Percentiles rank a stretch among this genome's conserved stretches.
phyloP scores from a whole-genome alignment of 2,113 vertebrate species.

The Bubo blakistoni region DNA sequence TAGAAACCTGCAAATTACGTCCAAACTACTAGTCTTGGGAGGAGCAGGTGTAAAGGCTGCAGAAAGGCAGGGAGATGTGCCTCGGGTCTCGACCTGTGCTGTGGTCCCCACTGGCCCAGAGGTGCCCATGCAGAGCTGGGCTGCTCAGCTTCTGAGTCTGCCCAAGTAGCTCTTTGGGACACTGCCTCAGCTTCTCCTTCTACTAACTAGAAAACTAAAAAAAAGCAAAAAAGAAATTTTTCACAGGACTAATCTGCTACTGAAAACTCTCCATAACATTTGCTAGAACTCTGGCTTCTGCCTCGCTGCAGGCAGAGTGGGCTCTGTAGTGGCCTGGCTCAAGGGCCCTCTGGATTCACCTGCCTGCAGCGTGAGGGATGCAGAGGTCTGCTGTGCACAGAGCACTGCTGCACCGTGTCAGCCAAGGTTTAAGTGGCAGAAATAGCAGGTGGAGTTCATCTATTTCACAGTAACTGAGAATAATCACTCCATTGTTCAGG shows the following conservation, averaged over 20 bases:
- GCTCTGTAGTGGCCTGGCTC: neutral
- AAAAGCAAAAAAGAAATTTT: neutral
- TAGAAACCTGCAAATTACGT: neutral
- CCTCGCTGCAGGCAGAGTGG: neutral
- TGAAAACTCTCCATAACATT: neutral
- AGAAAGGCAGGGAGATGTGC: neutral
- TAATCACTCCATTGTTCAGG: slow-evolving; percentile 48
- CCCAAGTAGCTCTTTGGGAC: fast-evolving
- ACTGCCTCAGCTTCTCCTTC: neutral
- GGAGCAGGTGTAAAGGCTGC: neutral
- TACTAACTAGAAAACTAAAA: neutral
- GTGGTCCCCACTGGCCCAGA: neutral
- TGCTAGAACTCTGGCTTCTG: neutral
- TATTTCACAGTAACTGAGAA: slow-evolving; percentile 56
- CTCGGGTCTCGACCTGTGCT: neutral
- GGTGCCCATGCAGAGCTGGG: neutral
- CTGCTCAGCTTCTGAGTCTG: neutral
- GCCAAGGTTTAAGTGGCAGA: slow-evolving; percentile 49
- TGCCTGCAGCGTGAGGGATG: neutral
- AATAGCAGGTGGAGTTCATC: slow-evolving; percentile 57
- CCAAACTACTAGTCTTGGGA: neutral
- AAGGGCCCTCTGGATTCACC: neutral
- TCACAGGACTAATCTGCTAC: neutral
- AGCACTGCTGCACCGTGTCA: neutral
- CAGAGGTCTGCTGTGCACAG: neutral